A percentile compares a stretch with the other conserved stretches of the same genome.
phyloP scores from a whole-genome alignment of 2,113 vertebrate species.

The Asarcornis scutulata region DNA sequence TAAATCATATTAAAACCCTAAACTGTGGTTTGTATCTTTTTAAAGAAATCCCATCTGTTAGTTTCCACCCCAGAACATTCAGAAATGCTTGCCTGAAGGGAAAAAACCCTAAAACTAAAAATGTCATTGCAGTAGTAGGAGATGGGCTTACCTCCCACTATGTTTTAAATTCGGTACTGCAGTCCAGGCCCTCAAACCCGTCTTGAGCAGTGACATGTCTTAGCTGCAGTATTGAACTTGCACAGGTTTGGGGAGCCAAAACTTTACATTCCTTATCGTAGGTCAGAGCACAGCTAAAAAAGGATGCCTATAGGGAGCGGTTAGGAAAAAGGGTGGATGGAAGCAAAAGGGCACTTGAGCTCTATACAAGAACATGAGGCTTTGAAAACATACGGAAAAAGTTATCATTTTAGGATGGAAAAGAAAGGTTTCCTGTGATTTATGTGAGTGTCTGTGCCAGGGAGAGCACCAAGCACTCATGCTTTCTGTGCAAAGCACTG shows the following conservation, averaged over 20 bases:
- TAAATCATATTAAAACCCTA: conserved; percentile 55
- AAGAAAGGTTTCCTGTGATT: neutral
- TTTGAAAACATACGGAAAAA: neutral
- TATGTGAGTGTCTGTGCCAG: neutral
- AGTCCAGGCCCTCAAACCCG: conserved; percentile 7
- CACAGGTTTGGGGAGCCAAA: neutral
- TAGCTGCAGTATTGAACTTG: neutral
- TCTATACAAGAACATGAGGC: neutral
- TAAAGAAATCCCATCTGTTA: conserved; percentile 75
- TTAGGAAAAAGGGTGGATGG: neutral
- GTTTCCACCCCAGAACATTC: conserved; percentile 66
- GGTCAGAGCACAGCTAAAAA: conserved; percentile 18
- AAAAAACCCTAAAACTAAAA: conserved; percentile 33
- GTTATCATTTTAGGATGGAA: neutral
- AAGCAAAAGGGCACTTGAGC: neutral
- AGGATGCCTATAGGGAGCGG: neutral
- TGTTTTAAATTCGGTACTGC: conserved; percentile 41
- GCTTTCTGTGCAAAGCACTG: neutral
- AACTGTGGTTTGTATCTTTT: conserved; percentile 61
- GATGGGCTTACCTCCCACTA: conserved; percentile 30
- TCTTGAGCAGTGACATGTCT: neutral
- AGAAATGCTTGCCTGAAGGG: conserved; percentile 57
- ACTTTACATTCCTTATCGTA: neutral
- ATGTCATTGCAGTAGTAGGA: neutral
- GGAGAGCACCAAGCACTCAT: neutral